A percentile compares a stretch with the other conserved stretches of the same genome.
phyloP scores from a whole-genome alignment of 2,888 invertebrate genomes.

The Scaptomyza parva region DNA sequence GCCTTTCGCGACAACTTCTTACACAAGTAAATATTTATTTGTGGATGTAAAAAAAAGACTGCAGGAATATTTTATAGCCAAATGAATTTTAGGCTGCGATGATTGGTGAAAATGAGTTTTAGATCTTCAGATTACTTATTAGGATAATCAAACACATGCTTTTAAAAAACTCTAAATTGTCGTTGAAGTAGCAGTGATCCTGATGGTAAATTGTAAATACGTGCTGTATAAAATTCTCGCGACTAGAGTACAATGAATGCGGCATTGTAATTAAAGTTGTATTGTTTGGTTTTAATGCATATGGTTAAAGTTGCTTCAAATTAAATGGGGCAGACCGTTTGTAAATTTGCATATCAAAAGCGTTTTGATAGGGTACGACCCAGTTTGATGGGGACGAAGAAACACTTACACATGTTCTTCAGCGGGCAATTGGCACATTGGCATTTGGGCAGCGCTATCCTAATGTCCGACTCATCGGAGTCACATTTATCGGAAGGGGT shows the following conservation, averaged over 20 bases:
- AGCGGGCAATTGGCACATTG: constrained; percentile 82
- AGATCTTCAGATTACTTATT: no score
- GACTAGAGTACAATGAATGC: constrained; percentile 51
- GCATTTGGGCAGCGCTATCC: constrained; percentile 67
- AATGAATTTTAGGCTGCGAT: no score
- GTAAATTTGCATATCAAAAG: constrained; percentile 68
- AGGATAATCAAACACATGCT: no score
- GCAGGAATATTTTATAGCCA: no score
- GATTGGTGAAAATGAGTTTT: no score
- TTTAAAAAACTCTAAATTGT: constrained; percentile 60
- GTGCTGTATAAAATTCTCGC: constrained; percentile 58
- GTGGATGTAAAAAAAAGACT: background rate
- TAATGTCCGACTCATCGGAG: constrained; percentile 49
- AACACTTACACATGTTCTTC: constrained; percentile 83
- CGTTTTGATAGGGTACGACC: constrained; percentile 62
- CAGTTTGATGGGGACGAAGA: constrained; percentile 7
- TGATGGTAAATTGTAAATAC: constrained; percentile 68
- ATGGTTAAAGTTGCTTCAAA: background rate
- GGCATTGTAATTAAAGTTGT: constrained; percentile 47
- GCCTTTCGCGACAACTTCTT: constrained; percentile 18
- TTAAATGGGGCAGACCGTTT: constrained; percentile 28
- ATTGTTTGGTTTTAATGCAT: background rate
- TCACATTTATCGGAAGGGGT: constrained; percentile 36
- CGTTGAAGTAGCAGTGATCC: constrained; percentile 70
- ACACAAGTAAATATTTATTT: background rate